Evolutionary conservation across 2,797 vertebrate species (phyloP).

Genomic region (Takifugu ocellatus): DNA sequence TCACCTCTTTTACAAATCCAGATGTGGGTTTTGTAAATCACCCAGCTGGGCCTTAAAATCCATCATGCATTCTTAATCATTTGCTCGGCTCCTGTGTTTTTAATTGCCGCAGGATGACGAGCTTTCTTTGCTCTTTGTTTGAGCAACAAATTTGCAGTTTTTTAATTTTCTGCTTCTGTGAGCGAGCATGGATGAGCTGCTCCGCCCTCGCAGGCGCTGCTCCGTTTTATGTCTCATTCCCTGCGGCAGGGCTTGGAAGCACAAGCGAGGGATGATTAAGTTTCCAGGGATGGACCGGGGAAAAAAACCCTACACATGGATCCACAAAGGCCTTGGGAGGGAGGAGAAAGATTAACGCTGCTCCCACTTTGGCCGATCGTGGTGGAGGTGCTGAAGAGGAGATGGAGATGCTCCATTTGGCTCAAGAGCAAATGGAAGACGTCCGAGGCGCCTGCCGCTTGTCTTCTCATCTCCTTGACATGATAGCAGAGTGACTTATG

Average conservation of each 20-base stretch:
- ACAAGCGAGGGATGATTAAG: constrained; percentile 13
- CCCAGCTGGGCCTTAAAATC: constrained; percentile 6
- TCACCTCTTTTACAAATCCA: constrained; percentile 47
- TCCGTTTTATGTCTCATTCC: constrained; percentile 3
- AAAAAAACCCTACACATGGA: constrained; percentile 9
- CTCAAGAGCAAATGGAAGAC: background rate
- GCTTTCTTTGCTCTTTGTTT: background rate
- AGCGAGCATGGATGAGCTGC: background rate
- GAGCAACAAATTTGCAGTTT: background rate
- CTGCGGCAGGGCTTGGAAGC: background rate
- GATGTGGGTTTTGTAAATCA: constrained; percentile 42
- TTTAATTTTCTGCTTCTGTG: background rate
- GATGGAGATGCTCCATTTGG: no score
- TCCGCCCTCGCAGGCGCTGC: background rate
- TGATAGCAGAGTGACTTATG: constrained; percentile 8
- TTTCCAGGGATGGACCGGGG: background rate
- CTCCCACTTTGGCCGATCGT: constrained; percentile 3
- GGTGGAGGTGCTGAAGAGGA: background rate
- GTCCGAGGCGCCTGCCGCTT: background rate
- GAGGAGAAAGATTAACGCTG: background rate
- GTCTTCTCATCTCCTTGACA: constrained; percentile 43
- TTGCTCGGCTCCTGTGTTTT: constrained; percentile 15
- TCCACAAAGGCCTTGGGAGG: constrained; percentile 1
- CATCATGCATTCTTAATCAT: constrained; percentile 64
- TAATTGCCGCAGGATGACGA: constrained; percentile 37